These are phyloP conservation scores for Ridgeia piscesae DNA, from an alignment of 1,140 invertebrate species.

Conservation along the genomic window DNA sequence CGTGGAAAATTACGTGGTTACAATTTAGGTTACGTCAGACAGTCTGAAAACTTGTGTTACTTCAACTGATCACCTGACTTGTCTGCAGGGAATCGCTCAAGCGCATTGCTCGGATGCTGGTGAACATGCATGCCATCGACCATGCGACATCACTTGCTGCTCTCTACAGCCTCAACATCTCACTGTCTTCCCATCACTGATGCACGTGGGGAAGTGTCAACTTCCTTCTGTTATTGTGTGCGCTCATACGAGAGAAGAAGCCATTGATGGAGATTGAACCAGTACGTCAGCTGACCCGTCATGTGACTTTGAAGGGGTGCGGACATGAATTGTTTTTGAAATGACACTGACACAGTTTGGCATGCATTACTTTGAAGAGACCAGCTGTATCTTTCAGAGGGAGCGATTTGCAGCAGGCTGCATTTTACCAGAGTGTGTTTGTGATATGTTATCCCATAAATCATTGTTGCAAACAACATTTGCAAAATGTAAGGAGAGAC, in stretches of 20 bases:
- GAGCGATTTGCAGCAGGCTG: not conserved
- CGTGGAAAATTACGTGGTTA: no score
- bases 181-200: conserved; percentile 3
- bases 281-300: not conserved
- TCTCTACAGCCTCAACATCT: conserved; percentile 44
- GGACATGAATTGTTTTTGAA: not conserved
- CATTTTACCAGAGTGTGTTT: not conserved
- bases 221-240: not conserved
- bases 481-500: not conserved
- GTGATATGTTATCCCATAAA: not conserved
- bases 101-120: conserved; percentile 50
- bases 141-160: conserved; percentile 49
- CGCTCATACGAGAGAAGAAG: not conserved
- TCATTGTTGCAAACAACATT: not conserved
- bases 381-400: not conserved
- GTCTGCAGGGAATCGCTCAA: conserved; percentile 50
- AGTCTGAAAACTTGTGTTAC: not conserved
- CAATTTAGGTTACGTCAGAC: no score
- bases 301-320: not conserved
- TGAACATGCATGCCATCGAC: conserved; percentile 54
- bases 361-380: not conserved
- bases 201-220: not conserved
- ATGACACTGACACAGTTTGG: not conserved
- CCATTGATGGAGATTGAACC: not conserved
- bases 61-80: conserved; percentile 8